These are phyloP conservation scores for Mycalesis mineus DNA, from an alignment of 2,888 invertebrate genomes.

Conservation along the genomic window DNA sequence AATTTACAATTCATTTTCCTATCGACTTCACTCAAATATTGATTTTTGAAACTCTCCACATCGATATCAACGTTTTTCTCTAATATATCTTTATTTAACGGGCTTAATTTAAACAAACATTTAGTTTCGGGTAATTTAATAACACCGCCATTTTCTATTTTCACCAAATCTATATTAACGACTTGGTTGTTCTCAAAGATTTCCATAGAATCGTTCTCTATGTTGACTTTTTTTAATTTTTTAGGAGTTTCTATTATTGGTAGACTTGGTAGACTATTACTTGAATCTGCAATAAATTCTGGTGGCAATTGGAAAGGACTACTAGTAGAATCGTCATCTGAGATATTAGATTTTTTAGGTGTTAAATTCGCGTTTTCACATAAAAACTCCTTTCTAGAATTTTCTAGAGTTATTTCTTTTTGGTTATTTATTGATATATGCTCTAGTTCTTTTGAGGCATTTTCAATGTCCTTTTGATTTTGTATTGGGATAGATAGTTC, in stretches of 20 bases:
- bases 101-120: slow-evolving; percentile 48
- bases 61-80: slow-evolving; percentile 45
- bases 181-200: slow-evolving; percentile 50
- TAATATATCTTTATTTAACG: slow-evolving; percentile 40
- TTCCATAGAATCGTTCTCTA: slow-evolving; percentile 52
- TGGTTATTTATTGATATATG: no score
- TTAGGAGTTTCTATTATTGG: slow-evolving; percentile 40
- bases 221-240: slow-evolving; percentile 30
- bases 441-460: no score
- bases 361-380: slow-evolving; percentile 3
- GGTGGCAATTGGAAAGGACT: background rate
- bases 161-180: slow-evolving; percentile 46
- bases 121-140: slow-evolving; percentile 29
- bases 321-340: background rate
- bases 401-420: background rate
- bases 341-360: background rate
- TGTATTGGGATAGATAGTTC: no score
- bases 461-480: no score
- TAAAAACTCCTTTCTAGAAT: background rate
- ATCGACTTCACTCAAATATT: slow-evolving; percentile 53
- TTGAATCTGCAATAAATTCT: slow-evolving; percentile 7
- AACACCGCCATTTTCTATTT: slow-evolving; percentile 34
- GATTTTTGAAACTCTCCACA: slow-evolving; percentile 56
- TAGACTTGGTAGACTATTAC: slow-evolving; percentile 5
- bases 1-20: slow-evolving; percentile 29